A percentile compares a stretch with the other conserved stretches of the same genome.
Conservation (phyloP, 2,113 vertebrate genomes). For the Lanius ludovicianus region DNA sequence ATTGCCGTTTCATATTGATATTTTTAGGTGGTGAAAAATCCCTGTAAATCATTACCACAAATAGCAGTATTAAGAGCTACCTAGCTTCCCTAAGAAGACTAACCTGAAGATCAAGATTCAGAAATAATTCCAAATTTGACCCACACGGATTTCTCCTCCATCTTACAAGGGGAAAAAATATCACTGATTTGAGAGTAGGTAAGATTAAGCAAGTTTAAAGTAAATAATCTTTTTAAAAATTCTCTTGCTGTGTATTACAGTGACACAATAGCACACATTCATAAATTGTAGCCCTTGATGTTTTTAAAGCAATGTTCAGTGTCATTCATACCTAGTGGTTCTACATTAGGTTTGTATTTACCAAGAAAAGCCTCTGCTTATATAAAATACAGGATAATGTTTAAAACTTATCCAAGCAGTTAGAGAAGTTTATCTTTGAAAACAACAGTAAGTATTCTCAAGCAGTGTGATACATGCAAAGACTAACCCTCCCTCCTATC, state of each 20-base stretch:
- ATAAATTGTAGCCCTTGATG: slow-evolving; percentile 27
- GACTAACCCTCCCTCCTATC: neutral
- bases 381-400: neutral
- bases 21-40: neutral
- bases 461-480: neutral
- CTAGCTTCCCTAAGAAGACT: neutral
- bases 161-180: neutral
- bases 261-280: neutral
- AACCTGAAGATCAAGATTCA: neutral
- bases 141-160: neutral
- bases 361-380: neutral
- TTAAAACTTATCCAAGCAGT: neutral
- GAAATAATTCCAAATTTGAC: neutral
- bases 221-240: neutral
- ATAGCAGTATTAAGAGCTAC: neutral
- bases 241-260: neutral
- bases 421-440: neutral
- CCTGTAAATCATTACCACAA: neutral
- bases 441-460: neutral
- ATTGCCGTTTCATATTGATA: neutral
- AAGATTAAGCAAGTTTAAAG: neutral
- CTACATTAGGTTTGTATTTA: neutral
- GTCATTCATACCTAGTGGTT: neutral
- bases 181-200: neutral
- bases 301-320: neutral